These are phyloP conservation scores for Anarhynchus alexandrinus DNA, from an alignment of 2,113 vertebrate species.

Conservation along the genomic window DNA sequence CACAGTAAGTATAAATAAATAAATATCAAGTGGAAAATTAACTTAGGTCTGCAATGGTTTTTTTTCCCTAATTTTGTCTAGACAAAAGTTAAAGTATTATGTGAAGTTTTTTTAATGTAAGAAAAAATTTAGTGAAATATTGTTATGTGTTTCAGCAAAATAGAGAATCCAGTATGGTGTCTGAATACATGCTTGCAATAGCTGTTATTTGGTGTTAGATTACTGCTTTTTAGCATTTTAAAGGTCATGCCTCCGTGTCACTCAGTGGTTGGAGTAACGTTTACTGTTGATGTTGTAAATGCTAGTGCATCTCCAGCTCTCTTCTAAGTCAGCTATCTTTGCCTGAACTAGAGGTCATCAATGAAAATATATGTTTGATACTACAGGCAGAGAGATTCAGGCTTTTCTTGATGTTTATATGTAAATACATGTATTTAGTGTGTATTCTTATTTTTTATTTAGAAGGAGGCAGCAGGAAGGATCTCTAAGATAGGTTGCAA, in stretches of 20 bases:
- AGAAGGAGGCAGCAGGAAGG: neutral
- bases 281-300: neutral
- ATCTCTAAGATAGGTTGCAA: neutral
- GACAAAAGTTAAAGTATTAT: neutral
- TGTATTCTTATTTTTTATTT: neutral
- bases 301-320: neutral
- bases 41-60: neutral
- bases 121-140: neutral
- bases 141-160: neutral
- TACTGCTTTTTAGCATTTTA: neutral
- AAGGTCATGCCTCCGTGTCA: neutral
- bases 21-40: neutral
- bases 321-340: neutral
- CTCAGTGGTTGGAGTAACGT: neutral
- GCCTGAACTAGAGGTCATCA: neutral
- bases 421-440: neutral
- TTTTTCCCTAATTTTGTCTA: neutral
- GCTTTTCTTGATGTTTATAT: neutral
- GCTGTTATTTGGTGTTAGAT: neutral
- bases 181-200: neutral
- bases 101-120: neutral
- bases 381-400: neutral
- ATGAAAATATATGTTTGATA: neutral
- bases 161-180: neutral
- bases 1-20: neutral